Percentiles rank a stretch among this genome's conserved stretches.
These are phyloP conservation scores for Gobiocypris rarus DNA, from an alignment of 2,113 vertebrate genomes.

Conservation along the genomic window DNA sequence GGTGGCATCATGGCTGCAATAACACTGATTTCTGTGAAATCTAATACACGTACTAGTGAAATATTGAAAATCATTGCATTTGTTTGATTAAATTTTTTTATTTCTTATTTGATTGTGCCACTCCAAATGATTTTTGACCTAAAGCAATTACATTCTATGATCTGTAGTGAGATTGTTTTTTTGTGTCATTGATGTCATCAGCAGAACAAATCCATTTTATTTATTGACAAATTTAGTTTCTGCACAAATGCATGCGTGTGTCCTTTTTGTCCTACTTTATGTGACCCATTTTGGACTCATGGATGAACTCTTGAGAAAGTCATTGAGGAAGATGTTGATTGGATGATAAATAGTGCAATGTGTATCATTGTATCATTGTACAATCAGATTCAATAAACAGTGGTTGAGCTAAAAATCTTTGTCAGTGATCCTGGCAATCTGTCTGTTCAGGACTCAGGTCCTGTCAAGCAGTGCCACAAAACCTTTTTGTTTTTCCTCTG, in stretches of 20 bases:
- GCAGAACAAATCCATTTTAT: neutral
- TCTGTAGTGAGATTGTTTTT: neutral
- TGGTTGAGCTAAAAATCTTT: neutral
- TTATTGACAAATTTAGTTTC: conserved; percentile 3
- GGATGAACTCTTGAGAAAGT: neutral
- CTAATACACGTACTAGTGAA: neutral
- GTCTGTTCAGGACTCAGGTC: conserved; percentile 18
- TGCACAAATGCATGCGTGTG: neutral
- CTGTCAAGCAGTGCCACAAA: neutral
- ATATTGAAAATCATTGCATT: neutral
- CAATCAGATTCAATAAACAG: neutral
- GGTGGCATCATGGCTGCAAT: neutral
- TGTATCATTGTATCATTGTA: too few species aligned
- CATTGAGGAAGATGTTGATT: neutral
- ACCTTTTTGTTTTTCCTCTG: neutral
- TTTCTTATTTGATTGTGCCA: too few species aligned
- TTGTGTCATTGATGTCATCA: conserved; percentile 15
- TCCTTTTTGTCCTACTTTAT: neutral
- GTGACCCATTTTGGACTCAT: conserved; percentile 3
- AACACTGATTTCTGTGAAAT: neutral
- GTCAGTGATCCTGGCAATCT: conserved; percentile 11
- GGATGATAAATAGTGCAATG: neutral
- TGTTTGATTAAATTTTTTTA: neutral
- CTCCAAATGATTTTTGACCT: neutral
- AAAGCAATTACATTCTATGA: neutral